Evolutionary conservation across 2,113 vertebrate species (phyloP), one percentile per base, ranked within the genome.

Genomic region (Polyodon spathula): DNA sequence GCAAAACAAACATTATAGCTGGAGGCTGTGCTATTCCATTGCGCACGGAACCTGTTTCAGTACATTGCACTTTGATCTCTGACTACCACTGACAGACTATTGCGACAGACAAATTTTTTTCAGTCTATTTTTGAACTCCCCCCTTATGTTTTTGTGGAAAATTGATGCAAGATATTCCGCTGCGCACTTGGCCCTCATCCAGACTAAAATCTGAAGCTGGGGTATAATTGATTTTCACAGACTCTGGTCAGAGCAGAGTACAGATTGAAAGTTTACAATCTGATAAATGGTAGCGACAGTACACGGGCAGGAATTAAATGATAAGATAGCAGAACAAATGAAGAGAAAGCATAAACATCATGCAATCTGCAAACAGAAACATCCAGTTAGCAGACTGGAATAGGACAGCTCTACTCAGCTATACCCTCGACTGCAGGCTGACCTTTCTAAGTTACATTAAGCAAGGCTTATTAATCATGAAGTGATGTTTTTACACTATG

Each of bases 201-300:
- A n/a, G 42, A 64, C 75, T 73, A 66, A 77, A 76, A 77, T 82
- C 76, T 50, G n/a, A n/a, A 69, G 57, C 66, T 59, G 66, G 63
- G 76, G 72, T 73, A 62, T 81, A 80, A 84, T 78, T 76, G 73
- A 78, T 80, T 80, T 78, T 77, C 65, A 67, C 58, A 66, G 71
- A n/a, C 27, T 61, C 78, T 77, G 72, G 66, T 68, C 76, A 73
- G 74, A 77, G 71, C 65, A 68, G 65, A 67, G 63, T 61, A 58
- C 67, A 67, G 68, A 70, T 66, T 66, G 41, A 64, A 76, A 71
- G 75, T 11, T 54, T n/a, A 50, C 46, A 12, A n/a, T 63, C 65
- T 66, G 73, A 72, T 81, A 70, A 78, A n/a, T n/a, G 64, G 62
- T 73, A 75, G 72, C 76, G 76, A 71, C 67, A 66, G 65, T 53